phyloP scores from a whole-genome alignment of 2,797 vertebrate genomes.

The Ciconia nigra region DNA sequence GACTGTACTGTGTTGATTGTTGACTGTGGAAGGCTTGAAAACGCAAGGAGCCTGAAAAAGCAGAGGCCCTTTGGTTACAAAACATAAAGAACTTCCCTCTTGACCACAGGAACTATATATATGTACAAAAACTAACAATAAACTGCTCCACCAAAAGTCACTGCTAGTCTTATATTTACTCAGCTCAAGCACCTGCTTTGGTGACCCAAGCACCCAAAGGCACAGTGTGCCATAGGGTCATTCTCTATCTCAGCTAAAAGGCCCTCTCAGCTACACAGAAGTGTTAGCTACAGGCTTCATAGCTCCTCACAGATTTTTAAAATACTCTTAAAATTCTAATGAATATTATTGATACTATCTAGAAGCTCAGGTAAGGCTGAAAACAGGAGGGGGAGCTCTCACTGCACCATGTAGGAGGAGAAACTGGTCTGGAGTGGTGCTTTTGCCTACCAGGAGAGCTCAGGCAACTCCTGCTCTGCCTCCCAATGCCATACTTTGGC shows the following conservation, averaged over 20 bases:
- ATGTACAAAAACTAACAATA: neutral
- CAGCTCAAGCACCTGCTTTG: neutral
- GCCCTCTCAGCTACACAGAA: neutral
- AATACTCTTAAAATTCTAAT: neutral
- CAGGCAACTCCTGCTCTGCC: neutral
- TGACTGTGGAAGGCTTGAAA: neutral
- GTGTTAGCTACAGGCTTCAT: neutral
- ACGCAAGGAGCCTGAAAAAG: neutral
- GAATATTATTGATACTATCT: neutral
- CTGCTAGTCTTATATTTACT: neutral
- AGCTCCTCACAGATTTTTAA: neutral
- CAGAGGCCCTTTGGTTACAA: neutral
- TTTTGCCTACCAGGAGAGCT: neutral
- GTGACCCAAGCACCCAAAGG: neutral
- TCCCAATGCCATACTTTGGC: neutral
- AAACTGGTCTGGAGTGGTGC: neutral
- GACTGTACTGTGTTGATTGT: neutral
- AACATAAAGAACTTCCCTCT: neutral
- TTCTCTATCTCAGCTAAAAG: neutral
- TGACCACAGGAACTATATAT: neutral
- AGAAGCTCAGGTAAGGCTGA: neutral
- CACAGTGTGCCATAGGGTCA: rapidly evolving
- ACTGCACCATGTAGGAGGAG: neutral
- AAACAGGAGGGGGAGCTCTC: slow-evolving; percentile 36
- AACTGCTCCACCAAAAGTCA: neutral